These are phyloP conservation scores for Triplophysa tibetana DNA, from an alignment of 2,113 vertebrate species.

Conservation along the genomic window DNA sequence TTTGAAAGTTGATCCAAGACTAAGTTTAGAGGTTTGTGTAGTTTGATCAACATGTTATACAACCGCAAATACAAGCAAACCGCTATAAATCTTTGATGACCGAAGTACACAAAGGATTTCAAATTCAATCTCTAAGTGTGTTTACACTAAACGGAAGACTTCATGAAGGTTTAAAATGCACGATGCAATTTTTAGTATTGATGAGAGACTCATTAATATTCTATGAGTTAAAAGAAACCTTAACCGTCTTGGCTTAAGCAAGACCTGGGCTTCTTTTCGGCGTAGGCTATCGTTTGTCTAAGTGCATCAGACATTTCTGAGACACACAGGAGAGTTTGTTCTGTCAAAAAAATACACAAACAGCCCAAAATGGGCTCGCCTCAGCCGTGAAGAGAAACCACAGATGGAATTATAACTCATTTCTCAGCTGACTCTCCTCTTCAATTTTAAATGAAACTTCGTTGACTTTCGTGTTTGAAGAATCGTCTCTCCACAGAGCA, in stretches of 20 bases:
- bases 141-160: conserved; percentile 19
- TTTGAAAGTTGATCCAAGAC: neutral
- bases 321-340: neutral
- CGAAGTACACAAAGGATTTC: neutral
- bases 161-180: conserved; percentile 25
- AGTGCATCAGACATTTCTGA: neutral
- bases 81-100: conserved; percentile 2
- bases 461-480: conserved; percentile 48
- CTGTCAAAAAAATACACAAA: conserved; percentile 19
- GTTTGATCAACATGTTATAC: neutral
- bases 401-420: conserved; percentile 37
- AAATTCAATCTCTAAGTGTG: conserved; percentile 16
- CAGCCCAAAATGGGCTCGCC: conserved; percentile 12
- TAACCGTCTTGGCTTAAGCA: neutral
- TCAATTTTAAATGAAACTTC: conserved; percentile 46
- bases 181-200: conserved; percentile 19
- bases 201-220: conserved; percentile 32
- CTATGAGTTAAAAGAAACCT: conserved; percentile 27
- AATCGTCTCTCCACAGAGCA: conserved; percentile 41
- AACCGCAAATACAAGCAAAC: conserved; percentile 4
- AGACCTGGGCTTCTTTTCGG: neutral
- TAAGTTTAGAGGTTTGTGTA: neutral
- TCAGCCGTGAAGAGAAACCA: conserved; percentile 10
- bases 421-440: conserved; percentile 31
- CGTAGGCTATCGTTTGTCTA: neutral